Evolutionary conservation across 2,113 vertebrate species (phyloP), one percentile per base, ranked within the genome.

Genomic region (Catagonus wagneri): DNA sequence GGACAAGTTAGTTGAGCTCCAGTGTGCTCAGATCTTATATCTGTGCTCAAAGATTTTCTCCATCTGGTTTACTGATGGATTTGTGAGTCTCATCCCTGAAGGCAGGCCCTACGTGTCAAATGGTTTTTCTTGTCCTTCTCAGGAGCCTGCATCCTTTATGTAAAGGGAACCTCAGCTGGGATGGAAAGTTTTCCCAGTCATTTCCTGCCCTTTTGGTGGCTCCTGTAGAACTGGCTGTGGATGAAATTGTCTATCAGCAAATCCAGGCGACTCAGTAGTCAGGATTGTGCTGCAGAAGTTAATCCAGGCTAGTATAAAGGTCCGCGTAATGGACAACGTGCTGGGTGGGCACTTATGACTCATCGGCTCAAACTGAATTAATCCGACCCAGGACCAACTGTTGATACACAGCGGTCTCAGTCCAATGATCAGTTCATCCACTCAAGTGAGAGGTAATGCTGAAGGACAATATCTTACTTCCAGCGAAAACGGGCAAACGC

Each of bases 41-140:
- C 71, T 56, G 29, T 60, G 52, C 32, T 84, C 78, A 71, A 7
- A n/a, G 60, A 80, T 69, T 74, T 32, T 84, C 80, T 72, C 81
- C 32, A 23, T 72, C 84, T 75, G 27, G 23, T 85, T 76, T 84
- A 50, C 72, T 65, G 27, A 78, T 34, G 68, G 22, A 54, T 39
- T 27, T 65, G 81, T 66, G 71, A 80, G 75, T 83, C 80, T 81
- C 39, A n/a, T 79, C 27, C 75, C 85, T 79, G 60, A 63, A 94
- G 76, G 89, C 27, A 65, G 15, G 52, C 50, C n/a, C 3, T 29
- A 60, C 14, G 39, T 61, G 68, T 65, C 89, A 76, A 56, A 29
- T 72, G 61, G 36, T 36, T 85, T 78, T 69, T 78, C 81, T 74
- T 75, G 16, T 58, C 78, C 66, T 87, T 80, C 34, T 80, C 65